Evolutionary conservation across 1,140 invertebrate genomes (phyloP), one percentile per base, ranked within the genome.

Genomic region (Caenorhabditis inopinata): DNA sequence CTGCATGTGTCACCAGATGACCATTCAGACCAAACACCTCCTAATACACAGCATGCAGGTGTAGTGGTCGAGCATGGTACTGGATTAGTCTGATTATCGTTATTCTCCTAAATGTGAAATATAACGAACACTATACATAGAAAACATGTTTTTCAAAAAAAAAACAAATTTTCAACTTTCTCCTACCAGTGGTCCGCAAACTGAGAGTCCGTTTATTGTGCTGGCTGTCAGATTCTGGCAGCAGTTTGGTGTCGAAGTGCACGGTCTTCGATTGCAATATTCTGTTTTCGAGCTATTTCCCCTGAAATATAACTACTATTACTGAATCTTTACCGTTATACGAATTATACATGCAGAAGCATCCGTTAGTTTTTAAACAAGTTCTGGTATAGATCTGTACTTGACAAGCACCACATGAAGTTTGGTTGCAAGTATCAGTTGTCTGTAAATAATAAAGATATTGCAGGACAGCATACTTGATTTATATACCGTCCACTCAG

Each of bases 21-120:
- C 80, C 80, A 81, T 47, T 76, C 80, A 1, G 74, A 62, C 80
- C 80, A 81, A 46, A 81, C 80, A 11, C 80, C 80, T 29, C 73
- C 73, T 14, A 48, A 29, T 5, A 75, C 73, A 27, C 73, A 75
- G 11, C 73, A 75, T 2, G 12, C 46, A 47, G 46, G 42, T 47
- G 73, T 75, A 14, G 73, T 75, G 1, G 62, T 73, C n/a, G 35
- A 7, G 23, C 53, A 68, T 6, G 62, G 53, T 6, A 77, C 23
- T 35, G 76, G 76, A 46, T 48, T 21, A 18, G 76, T 48, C 16
- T 35, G 27, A 16, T n/a, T 27, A 7, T 45, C 25, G 12, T n/a
- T 21, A 58, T 14, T 21, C 0, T 6, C 12, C 74, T 76, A n/a
- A n/a, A n/a, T n/a, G n/a, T n/a, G n/a, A n/a, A n/a, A n/a, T n/a